Evolutionary conservation across 2,888 invertebrate genomes (phyloP).

Genomic region (Mallateleia sp.): DNA sequence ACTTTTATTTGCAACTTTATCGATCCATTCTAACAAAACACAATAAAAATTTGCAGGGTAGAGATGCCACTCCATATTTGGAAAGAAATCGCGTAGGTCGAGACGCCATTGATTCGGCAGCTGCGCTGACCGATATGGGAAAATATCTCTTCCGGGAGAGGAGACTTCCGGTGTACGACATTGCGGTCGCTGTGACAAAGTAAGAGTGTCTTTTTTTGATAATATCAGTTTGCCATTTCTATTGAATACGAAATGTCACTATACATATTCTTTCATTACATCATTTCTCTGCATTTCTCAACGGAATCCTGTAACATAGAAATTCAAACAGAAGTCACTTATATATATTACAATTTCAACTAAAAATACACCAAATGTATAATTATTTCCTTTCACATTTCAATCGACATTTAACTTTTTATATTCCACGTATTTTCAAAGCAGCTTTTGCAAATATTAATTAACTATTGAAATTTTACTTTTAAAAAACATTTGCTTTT

Average conservation of each 20-base stretch:
- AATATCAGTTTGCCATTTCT: slow-evolving; percentile 45
- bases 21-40: slow-evolving; percentile 17
- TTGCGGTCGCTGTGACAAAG: slow-evolving; percentile 99
- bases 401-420: slow-evolving; percentile 29
- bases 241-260: slow-evolving; percentile 51
- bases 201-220: slow-evolving; percentile 91
- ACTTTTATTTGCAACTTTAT: slow-evolving; percentile 45
- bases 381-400: slow-evolving; percentile 13
- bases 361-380: not conserved
- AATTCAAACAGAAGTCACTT: not conserved
- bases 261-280: slow-evolving; percentile 52
- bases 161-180: slow-evolving; percentile 98
- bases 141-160: slow-evolving; percentile 98
- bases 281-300: slow-evolving; percentile 46
- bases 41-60: slow-evolving; percentile 91
- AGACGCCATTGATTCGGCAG: slow-evolving; percentile 98
- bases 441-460: slow-evolving; percentile 38
- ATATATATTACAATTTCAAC: not conserved
- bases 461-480: slow-evolving; percentile 30
- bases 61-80: slow-evolving; percentile 98
- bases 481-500: slow-evolving; percentile 18
- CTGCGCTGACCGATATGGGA: slow-evolving; percentile 98
- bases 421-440: not conserved
- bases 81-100: slow-evolving; percentile 98
- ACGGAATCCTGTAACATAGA: slow-evolving; percentile 20